Evolutionary conservation across 2,113 vertebrate species (phyloP), one percentile per base, ranked within the genome.

Genomic region (Heteronetta atricapilla): DNA sequence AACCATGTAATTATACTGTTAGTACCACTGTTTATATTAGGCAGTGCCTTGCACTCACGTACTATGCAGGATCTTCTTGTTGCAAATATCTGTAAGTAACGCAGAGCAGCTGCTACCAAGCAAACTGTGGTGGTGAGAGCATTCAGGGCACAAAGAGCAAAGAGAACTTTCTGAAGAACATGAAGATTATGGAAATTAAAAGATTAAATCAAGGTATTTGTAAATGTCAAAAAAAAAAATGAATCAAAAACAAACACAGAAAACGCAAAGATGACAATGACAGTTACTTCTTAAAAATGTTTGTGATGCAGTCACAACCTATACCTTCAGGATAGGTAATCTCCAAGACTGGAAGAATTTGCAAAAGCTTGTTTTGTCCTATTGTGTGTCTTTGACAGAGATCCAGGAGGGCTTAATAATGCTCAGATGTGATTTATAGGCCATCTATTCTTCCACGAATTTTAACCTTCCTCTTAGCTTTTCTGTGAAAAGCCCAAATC

Each of bases 101-200:
- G 94, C 31, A 99, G 97, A 34, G 97, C 98, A 6, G 98, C 98
- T 0, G 96, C 98, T 89, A 98, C 96, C 73, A 99, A 95, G 90
- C 98, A 99, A 86, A 99, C 98, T 0, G 98, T 97, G 17, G 98
- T 98, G 33, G 98, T 98, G 93, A 99, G 91, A 46, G 97, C 98
- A 25, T 98, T 98, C 95, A 99, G 96, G 81, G 97, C 98, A 93
- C 98, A 99, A 86, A 99, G 94, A 4, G 98, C 98, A 89, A 99
- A 98, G 79, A 99, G 95, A n/a, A 98, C 96, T 97, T 99, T 99
- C 99, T 99, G 95, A 88, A 72, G 85, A 86, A 82, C 34, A 95
- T 74, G 60, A 68, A 88, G 62, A 89, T 62, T 46, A 62, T 16
- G 38, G 62, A 86, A 95, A 74, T 82, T 18, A 40, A 56, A 69